Evolutionary conservation across 2,888 invertebrate species (phyloP), one percentile per base, ranked within the genome.

Genomic region (Scaptomyza cyrtandrae): DNA sequence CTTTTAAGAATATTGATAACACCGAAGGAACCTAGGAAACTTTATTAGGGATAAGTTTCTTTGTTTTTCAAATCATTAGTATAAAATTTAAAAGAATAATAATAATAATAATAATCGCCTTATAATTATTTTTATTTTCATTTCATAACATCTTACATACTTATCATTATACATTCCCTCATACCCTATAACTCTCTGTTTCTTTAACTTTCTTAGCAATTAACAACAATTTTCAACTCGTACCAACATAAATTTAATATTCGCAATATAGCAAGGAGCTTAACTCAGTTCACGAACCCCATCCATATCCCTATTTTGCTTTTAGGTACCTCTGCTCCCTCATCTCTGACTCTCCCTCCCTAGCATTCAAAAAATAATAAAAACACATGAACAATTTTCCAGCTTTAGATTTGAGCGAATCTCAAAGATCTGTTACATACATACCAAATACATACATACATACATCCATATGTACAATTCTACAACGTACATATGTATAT

Each of bases 361-460:
- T 10, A 10, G 3, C 16, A 10, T 35, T 1, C 43, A 1, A 31
- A 50, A 57, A 77, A 68, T 72, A 70, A 68, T 61, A 63, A 75
- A 76, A 77, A 69, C 70, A 65, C 64, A 77, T 65, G 53, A 50
- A 62, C 50, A 55, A 71, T 60, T 58, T 63, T 52, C 60, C 62
- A 65, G 27, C 45, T 14, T 52, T 45, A 29, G 35, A 33, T 19
- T 35, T 39, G 45, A 56, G 27, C 62, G 56, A 70, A 60, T 65
- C 52, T 49, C 52, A 45, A 69, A 41, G 31, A 31, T 39, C 50
- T 45, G 45, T 35, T 39, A 41, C 37, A n/a, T 37, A 46, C 35
- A 48, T 9, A 53, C 31, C 29, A 58, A 45, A 35, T 16, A 24
- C 27, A 33, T 43, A 59, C 43, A 35, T n/a, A 39, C 41, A 16